Conservation (phyloP, 1,140 invertebrate species). For the Drosophila littoralis region DNA sequence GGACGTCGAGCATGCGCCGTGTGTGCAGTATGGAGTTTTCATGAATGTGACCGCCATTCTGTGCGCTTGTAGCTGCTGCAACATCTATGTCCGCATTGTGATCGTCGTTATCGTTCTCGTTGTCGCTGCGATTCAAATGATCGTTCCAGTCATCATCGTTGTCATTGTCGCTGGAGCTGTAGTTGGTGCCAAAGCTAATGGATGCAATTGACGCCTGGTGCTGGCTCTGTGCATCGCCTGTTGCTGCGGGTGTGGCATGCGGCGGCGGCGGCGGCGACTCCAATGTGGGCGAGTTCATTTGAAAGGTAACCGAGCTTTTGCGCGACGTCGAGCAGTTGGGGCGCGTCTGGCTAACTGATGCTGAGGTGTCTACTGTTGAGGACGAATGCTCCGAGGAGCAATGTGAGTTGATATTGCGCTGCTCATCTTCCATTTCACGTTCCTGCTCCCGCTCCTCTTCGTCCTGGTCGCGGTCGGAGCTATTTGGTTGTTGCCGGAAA, state of each 20-base stretch:
- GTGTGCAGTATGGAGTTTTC: conserved; percentile 63
- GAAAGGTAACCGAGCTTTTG: conserved; percentile 71
- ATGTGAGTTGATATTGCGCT: conserved; percentile 28
- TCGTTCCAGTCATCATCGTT: conserved; percentile 9
- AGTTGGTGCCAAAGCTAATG: conserved; percentile 74
- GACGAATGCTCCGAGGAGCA: conserved; percentile 53
- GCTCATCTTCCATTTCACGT: conserved; percentile 32
- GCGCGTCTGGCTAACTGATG: conserved; percentile 38
- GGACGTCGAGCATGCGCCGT: conserved; percentile 72
- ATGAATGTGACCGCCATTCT: conserved; percentile 48
- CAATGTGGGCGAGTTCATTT: conserved; percentile 43
- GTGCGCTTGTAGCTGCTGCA: background rate
- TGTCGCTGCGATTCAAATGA: conserved; percentile 21
- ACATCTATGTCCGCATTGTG: background rate
- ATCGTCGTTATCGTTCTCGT: conserved; percentile 24
- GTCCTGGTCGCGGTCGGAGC: background rate
- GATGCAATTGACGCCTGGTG: conserved; percentile 65
- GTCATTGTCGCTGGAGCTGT: conserved; percentile 39
- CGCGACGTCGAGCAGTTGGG: conserved; percentile 58
- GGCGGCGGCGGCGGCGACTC: background rate
- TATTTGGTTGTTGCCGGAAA: conserved; percentile 57
- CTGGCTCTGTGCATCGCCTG: background rate
- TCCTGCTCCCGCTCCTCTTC: conserved; percentile 7
- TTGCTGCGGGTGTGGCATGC: conserved; percentile 3
- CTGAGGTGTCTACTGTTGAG: conserved; percentile 26